phyloP scores from a whole-genome alignment of 1,140 invertebrate genomes.

The Liolophura sinensis region DNA sequence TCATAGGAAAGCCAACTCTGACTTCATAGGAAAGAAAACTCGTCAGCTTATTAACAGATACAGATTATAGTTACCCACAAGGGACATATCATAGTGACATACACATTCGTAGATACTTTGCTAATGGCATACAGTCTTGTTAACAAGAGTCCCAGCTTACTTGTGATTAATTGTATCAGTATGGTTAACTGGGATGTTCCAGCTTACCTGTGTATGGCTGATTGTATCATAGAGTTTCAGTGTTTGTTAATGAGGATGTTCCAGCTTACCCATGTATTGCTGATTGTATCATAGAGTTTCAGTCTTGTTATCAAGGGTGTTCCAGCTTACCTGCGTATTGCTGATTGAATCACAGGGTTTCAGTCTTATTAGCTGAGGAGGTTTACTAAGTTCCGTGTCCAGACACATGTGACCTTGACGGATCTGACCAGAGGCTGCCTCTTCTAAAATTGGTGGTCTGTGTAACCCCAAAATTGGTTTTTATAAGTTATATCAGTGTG shows the following conservation, averaged over 20 bases:
- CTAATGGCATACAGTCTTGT: not conserved
- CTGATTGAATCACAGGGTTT: constrained; percentile 24
- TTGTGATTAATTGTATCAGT: constrained; percentile 27
- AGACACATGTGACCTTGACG: constrained; percentile 51
- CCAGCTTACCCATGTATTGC: not conserved
- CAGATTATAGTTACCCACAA: too few relatives aligned
- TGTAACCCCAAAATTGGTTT: not conserved
- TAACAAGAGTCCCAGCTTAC: constrained; percentile 9
- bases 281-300: not conserved
- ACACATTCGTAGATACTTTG: not conserved
- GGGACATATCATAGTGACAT: too few relatives aligned
- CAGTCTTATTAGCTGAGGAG: constrained; percentile 30
- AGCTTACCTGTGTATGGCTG: constrained; percentile 1
- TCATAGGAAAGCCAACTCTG: too few relatives aligned
- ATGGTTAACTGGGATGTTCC: not conserved
- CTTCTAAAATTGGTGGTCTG: constrained; percentile 48
- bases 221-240: not conserved
- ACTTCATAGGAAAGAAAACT: too few relatives aligned
- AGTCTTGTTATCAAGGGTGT: too few relatives aligned
- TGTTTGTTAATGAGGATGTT: too few relatives aligned
- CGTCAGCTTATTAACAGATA: too few relatives aligned
- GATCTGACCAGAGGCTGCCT: constrained; percentile 52
- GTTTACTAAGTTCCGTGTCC: constrained; percentile 34
- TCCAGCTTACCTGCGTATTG: constrained; percentile 25
- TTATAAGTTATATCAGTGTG: too few relatives aligned